A percentile compares a stretch with the other conserved stretches of the same genome.
Evolutionary conservation across 2,888 invertebrate genomes (phyloP).

Genomic region (Lymantria dispar): DNA sequence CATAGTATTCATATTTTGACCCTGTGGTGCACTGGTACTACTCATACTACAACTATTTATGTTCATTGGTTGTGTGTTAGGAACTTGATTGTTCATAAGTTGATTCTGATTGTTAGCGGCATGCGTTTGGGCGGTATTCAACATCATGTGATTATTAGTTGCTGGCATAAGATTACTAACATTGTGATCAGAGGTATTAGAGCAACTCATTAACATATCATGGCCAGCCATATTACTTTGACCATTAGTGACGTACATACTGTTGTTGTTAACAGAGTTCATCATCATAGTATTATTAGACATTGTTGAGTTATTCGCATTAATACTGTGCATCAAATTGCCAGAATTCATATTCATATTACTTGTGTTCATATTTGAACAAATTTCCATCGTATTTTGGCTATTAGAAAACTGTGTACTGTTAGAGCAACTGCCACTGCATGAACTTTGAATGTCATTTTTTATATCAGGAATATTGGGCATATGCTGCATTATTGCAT

Average conservation of each 20-base stretch:
- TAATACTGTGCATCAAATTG: conserved; percentile 70
- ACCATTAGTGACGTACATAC: conserved; percentile 56
- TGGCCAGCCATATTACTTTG: conserved; percentile 64
- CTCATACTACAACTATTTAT: conserved; percentile 71
- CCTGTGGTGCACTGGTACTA: conserved; percentile 55
- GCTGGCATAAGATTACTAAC: conserved; percentile 62
- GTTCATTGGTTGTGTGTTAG: conserved; percentile 64
- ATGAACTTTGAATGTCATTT: conserved; percentile 73
- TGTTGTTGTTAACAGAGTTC: conserved; percentile 57
- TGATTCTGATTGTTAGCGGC: conserved; percentile 60
- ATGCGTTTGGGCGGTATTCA: conserved; percentile 65
- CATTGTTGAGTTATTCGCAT: conserved; percentile 60
- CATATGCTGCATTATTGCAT: conserved; percentile 71
- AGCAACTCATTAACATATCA: conserved; percentile 73
- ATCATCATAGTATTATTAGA: conserved; percentile 66
- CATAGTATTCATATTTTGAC: conserved; percentile 54
- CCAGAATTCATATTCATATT: conserved; percentile 62
- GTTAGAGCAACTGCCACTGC: conserved; percentile 70
- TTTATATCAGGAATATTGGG: conserved; percentile 76
- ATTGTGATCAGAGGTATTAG: conserved; percentile 62
- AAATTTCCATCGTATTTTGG: conserved; percentile 68
- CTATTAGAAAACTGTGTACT: conserved; percentile 61
- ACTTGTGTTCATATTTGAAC: conserved; percentile 60
- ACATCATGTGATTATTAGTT: conserved; percentile 67
- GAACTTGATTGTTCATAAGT: conserved; percentile 54